Percentiles rank a stretch among this genome's conserved stretches.
Conservation (phyloP, 2,113 vertebrate genomes). For the Polypterus bichir region DNA sequence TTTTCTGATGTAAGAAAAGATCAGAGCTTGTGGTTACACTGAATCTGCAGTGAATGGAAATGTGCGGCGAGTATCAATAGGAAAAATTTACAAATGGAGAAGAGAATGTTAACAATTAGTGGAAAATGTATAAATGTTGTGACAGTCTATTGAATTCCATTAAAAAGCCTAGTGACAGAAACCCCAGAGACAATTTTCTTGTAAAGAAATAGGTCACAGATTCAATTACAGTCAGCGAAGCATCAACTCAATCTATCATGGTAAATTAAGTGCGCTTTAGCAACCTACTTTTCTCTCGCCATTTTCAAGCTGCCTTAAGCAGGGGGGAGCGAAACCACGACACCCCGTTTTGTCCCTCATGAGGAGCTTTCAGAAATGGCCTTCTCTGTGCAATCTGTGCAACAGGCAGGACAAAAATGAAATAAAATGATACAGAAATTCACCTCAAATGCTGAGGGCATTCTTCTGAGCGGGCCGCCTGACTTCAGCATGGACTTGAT, state of each 20-base stretch:
- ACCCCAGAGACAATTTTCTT: slow-evolving; percentile 97
- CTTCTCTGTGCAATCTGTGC: too few relatives aligned
- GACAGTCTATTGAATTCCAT: slow-evolving; percentile 93
- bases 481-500: too few relatives aligned
- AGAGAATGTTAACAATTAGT: slow-evolving; percentile 74
- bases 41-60: slow-evolving; percentile 29
- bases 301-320: slow-evolving; percentile 97
- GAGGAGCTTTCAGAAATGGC: too few relatives aligned
- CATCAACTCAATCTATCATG: slow-evolving; percentile 99
- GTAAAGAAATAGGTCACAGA: slow-evolving; percentile 99
- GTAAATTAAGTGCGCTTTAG: slow-evolving; percentile 99
- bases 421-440: too few relatives aligned
- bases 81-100: slow-evolving; percentile 65
- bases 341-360: too few relatives aligned
- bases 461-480: too few relatives aligned
- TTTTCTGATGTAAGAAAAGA: too few relatives aligned
- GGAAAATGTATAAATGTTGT: slow-evolving; percentile 77
- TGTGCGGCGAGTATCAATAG: slow-evolving; percentile 69
- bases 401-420: too few relatives aligned
- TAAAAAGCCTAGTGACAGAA: slow-evolving; percentile 96
- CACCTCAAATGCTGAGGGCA: too few relatives aligned
- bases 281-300: slow-evolving; percentile 98
- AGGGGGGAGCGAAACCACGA: slow-evolving; percentile 77
- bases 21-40: too few relatives aligned
- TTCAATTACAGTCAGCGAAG: slow-evolving; percentile 99